phyloP scores from a whole-genome alignment of 2,797 vertebrate genomes.

The Ateles fusciceps region DNA sequence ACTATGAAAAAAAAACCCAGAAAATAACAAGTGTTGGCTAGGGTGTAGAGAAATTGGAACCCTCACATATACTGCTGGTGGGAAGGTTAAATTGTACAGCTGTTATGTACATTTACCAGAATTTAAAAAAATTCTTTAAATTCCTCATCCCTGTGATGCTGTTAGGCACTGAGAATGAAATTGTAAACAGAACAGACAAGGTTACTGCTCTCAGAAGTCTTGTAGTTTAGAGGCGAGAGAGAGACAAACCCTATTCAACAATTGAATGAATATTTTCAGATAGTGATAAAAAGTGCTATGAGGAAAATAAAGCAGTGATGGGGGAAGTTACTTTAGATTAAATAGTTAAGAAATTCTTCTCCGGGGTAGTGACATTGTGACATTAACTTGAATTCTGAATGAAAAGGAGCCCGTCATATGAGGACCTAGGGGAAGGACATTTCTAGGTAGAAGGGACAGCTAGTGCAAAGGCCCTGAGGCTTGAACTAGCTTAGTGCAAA shows the following conservation, averaged over 20 bases:
- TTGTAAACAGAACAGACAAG: not conserved
- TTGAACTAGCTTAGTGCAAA: not conserved
- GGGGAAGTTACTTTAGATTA: not conserved
- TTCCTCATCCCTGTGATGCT: not conserved
- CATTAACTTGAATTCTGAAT: slow-evolving; percentile 3
- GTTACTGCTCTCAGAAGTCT: not conserved
- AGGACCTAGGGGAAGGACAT: not conserved
- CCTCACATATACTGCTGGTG: not conserved
- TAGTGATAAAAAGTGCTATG: not conserved
- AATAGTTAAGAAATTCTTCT: not conserved
- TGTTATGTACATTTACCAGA: not conserved
- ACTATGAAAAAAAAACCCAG: not conserved
- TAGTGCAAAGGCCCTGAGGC: not conserved
- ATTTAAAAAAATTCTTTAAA: not conserved
- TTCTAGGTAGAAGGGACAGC: not conserved
- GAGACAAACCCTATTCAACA: not conserved
- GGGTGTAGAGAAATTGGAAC: slow-evolving; percentile 12
- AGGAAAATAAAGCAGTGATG: slow-evolving; percentile 5
- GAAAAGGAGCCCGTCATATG: not conserved
- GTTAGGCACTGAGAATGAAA: not conserved
- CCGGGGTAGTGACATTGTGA: not conserved
- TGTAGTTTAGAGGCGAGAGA: not conserved
- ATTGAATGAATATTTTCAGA: not conserved
- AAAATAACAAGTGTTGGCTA: slow-evolving; percentile 13
- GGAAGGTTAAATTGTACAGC: not conserved